Evolutionary conservation across 1,140 invertebrate species (phyloP).

Genomic region (Acromyrmex echinatior): DNA sequence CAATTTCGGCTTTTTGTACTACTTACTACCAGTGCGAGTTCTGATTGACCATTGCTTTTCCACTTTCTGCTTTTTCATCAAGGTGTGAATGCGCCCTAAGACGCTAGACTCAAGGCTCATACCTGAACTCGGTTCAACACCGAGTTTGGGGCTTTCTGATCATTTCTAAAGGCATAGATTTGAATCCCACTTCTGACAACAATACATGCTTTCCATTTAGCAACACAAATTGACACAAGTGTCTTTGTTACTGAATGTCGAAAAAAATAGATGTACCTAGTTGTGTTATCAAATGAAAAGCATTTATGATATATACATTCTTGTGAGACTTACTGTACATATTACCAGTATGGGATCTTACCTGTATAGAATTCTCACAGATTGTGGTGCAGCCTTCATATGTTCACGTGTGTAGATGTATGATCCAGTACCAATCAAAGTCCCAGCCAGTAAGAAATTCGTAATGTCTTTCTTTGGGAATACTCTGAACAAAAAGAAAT

Average conservation of each 20-base stretch:
- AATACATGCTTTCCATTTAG: too few relatives aligned
- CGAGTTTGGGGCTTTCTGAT: slow-evolving; percentile 72
- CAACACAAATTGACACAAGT: too few relatives aligned
- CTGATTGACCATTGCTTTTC: too few relatives aligned
- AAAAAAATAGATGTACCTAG: too few relatives aligned
- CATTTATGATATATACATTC: too few relatives aligned
- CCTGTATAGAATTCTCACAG: slow-evolving; percentile 87
- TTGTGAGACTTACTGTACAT: background rate
- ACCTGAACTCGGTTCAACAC: slow-evolving; percentile 50
- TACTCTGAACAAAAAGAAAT: slow-evolving; percentile 85
- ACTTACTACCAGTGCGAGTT: too few relatives aligned
- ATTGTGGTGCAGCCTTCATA: slow-evolving; percentile 84
- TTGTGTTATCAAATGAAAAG: too few relatives aligned
- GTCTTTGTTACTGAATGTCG: too few relatives aligned
- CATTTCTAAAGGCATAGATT: slow-evolving; percentile 73
- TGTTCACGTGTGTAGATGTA: slow-evolving; percentile 90
- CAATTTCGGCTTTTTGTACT: too few relatives aligned
- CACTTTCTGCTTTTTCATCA: too few relatives aligned
- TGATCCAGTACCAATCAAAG: slow-evolving; percentile 88
- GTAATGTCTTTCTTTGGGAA: slow-evolving; percentile 88
- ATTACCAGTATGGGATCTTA: slow-evolving; percentile 74
- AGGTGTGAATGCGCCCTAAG: slow-evolving; percentile 30
- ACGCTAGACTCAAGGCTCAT: slow-evolving; percentile 76
- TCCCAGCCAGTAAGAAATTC: slow-evolving; percentile 87
- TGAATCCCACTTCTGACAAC: slow-evolving; percentile 46